Conservation (phyloP, 1,140 invertebrate genomes). For the Lordiphosa clarofinis region DNA sequence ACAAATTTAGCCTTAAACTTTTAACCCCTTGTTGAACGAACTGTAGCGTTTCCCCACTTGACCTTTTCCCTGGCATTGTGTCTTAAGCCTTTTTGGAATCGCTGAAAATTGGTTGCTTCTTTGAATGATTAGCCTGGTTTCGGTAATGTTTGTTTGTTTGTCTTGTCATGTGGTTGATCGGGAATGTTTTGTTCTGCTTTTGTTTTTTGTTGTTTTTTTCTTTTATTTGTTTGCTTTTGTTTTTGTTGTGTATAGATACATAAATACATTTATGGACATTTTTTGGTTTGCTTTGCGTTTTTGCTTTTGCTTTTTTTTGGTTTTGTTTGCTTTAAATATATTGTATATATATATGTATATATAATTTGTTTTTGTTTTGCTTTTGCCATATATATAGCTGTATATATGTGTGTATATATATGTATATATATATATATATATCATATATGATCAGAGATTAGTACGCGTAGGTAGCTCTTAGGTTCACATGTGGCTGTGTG, state of each 20-base stretch:
- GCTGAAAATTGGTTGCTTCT: no score
- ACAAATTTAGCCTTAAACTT: no score
- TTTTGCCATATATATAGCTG: slow-evolving; percentile 30
- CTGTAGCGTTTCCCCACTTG: no score
- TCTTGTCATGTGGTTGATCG: slow-evolving; percentile 5
- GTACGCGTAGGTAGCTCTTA: slow-evolving; percentile 75
- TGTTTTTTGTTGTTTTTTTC: slow-evolving; percentile 1
- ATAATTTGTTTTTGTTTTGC: slow-evolving; percentile 39
- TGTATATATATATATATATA: slow-evolving; percentile 34
- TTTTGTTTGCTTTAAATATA: slow-evolving; percentile 51
- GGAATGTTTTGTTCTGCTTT: slow-evolving; percentile 3
- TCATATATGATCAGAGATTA: slow-evolving; percentile 60
- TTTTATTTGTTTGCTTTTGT: slow-evolving; percentile 7
- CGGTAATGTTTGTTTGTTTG: slow-evolving; percentile 12
- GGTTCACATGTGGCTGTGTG: slow-evolving; percentile 53
- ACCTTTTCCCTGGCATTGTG: no score
- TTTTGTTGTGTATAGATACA: slow-evolving; percentile 69
- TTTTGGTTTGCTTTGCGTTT: slow-evolving; percentile 57
- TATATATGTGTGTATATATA: slow-evolving; percentile 36
- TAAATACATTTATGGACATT: slow-evolving; percentile 77
- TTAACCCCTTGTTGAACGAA: no score
- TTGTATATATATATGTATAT: slow-evolving; percentile 54
- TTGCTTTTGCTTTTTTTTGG: slow-evolving; percentile 1
- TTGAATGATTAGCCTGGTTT: no score
- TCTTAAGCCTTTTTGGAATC: no score